Evolutionary conservation across 2,113 vertebrate species (phyloP).

Genomic region (Ornithorhynchus anatinus): DNA sequence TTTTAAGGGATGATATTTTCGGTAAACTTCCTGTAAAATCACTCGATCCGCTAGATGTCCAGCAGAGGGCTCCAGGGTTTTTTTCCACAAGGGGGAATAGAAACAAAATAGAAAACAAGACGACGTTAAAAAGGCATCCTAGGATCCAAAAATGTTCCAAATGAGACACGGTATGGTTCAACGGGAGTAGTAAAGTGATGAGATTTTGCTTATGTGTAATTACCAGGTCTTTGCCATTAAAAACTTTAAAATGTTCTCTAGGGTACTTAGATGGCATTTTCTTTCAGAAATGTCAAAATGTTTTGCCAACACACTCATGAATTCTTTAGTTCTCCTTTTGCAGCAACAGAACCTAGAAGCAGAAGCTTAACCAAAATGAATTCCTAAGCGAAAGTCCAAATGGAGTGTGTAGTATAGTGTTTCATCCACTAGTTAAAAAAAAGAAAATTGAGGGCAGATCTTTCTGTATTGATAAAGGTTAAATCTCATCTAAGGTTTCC

Average conservation of each 20-base stretch:
- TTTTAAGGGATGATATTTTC: too few relatives aligned
- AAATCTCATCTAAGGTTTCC: not conserved
- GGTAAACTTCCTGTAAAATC: too few relatives aligned
- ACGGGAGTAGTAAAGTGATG: too few relatives aligned
- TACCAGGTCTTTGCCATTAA: too few relatives aligned
- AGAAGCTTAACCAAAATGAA: too few relatives aligned
- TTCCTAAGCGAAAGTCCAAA: too few relatives aligned
- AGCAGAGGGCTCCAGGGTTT: conserved; percentile 61
- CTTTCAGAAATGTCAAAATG: conserved; percentile 11
- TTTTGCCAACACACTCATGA: not conserved
- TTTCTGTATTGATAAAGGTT: not conserved
- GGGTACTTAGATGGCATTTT: not conserved
- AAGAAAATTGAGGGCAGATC: not conserved
- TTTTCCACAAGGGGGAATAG: conserved; percentile 26
- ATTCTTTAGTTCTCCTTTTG: not conserved
- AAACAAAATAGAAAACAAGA: not conserved
- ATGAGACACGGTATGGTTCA: too few relatives aligned
- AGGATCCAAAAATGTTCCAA: not conserved
- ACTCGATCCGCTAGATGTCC: too few relatives aligned
- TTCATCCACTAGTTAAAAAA: not conserved
- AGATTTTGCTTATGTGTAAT: too few relatives aligned
- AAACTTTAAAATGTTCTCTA: too few relatives aligned
- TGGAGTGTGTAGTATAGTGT: conserved; percentile 1
- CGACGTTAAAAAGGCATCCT: conserved; percentile 14
- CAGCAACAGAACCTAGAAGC: too few relatives aligned